phyloP scores from a whole-genome alignment of 2,888 invertebrate genomes.

The Rhagium mordax region DNA sequence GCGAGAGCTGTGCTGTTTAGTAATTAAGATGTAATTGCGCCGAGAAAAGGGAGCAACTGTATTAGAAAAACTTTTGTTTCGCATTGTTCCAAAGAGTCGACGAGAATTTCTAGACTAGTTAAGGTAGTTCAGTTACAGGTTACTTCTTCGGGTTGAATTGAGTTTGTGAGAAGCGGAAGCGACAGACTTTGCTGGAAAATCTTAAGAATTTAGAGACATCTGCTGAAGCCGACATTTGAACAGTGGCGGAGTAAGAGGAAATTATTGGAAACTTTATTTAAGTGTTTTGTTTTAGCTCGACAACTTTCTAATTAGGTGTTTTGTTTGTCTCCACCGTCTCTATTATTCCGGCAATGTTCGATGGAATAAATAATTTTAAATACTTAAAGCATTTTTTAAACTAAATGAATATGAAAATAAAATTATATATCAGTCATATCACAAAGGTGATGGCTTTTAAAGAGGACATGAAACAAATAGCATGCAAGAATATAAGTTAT shows the following conservation, averaged over 20 bases:
- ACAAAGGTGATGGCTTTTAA: no score
- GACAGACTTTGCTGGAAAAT: constrained; percentile 39
- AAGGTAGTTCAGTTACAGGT: constrained; percentile 40
- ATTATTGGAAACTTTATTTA: neutral
- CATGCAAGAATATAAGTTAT: no score
- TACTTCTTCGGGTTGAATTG: constrained; percentile 40
- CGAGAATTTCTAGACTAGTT: constrained; percentile 45
- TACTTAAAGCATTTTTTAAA: no score
- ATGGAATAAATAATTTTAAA: no score
- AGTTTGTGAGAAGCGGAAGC: constrained; percentile 44
- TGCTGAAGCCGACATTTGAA: constrained; percentile 24
- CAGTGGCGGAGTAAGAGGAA: neutral
- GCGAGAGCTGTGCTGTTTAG: constrained; percentile 41
- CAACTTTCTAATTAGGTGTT: no score
- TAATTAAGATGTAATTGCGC: constrained; percentile 52
- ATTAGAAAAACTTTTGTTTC: constrained; percentile 47
- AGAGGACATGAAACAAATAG: no score
- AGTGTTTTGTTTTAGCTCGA: no score
- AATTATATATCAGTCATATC: no score
- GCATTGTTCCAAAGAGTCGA: constrained; percentile 38
- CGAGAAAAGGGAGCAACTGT: constrained; percentile 41
- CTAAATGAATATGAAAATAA: no score
- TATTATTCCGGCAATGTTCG: no score
- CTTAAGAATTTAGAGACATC: constrained; percentile 30
- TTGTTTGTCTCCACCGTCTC: no score